A percentile compares a stretch with the other conserved stretches of the same genome.
Evolutionary conservation across 2,797 vertebrate genomes (phyloP).

Genomic region (Caiman crocodilus): DNA sequence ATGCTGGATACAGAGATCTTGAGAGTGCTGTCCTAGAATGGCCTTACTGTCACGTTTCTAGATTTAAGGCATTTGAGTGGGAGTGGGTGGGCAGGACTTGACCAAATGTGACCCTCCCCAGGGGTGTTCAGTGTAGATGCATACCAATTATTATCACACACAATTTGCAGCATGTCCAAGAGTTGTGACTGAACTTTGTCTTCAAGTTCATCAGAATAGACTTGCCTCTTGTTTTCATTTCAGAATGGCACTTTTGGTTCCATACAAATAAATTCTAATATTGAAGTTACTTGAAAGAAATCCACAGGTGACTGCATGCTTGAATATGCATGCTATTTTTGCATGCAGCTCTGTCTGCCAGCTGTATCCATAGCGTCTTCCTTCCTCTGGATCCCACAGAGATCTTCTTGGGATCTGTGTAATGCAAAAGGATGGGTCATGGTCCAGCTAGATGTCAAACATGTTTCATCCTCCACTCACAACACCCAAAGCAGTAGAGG

Average conservation of each 20-base stretch:
- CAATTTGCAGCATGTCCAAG: too few species aligned
- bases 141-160: too few species aligned
- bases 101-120: too few species aligned
- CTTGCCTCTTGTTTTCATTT: too few species aligned
- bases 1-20: too few species aligned
- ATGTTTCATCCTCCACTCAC: conserved; percentile 3
- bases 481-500: neutral
- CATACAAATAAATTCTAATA: neutral
- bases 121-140: too few species aligned
- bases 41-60: too few species aligned
- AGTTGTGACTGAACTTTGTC: too few species aligned
- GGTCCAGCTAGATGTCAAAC: conserved; percentile 3
- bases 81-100: too few species aligned
- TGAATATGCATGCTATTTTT: neutral
- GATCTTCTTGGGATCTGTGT: neutral
- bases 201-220: too few species aligned
- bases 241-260: neutral
- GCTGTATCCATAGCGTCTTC: fast-evolving
- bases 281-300: neutral
- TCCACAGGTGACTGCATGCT: neutral
- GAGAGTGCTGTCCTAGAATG: too few species aligned
- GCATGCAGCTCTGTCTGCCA: neutral
- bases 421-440: conserved; percentile 12
- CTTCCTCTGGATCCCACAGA: neutral
- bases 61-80: too few species aligned